These are phyloP conservation scores for Temnothorax ravouxi DNA, from an alignment of 2,888 invertebrate genomes.

Conservation along the genomic window DNA sequence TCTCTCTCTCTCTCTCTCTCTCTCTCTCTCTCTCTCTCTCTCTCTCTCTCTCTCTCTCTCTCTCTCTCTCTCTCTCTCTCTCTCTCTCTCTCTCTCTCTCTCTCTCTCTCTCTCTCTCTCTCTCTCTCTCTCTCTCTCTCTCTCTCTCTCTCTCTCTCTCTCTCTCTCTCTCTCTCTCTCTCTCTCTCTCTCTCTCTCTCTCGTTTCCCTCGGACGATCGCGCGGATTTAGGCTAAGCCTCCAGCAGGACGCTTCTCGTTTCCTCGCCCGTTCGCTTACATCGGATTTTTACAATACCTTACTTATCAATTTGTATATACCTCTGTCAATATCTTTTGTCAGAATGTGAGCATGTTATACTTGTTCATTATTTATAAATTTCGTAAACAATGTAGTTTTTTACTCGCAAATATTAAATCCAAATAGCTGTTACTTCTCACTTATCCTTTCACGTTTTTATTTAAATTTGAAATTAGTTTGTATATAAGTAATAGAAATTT, in stretches of 20 bases:
- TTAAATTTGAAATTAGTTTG: neutral
- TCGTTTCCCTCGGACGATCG: constrained; percentile 6
- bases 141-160: neutral
- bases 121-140: neutral
- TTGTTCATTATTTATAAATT: neutral
- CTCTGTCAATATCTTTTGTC: neutral
- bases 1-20: neutral
- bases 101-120: neutral
- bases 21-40: neutral
- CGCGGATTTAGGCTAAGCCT: neutral
- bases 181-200: neutral
- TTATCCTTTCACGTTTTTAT: neutral
- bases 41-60: neutral
- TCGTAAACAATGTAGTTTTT: neutral
- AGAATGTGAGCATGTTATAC: neutral
- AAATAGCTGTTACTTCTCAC: neutral
- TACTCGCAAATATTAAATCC: neutral
- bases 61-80: neutral
- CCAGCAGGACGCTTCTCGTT: neutral
- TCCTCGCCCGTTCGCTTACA: neutral
- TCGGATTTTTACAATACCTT: neutral
- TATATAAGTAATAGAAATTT: neutral
- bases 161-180: neutral
- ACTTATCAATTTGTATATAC: neutral
- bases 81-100: neutral